Evolutionary conservation across 2,797 vertebrate genomes (phyloP), one percentile per base, ranked within the genome.

Genomic region (Bufotes viridis): DNA sequence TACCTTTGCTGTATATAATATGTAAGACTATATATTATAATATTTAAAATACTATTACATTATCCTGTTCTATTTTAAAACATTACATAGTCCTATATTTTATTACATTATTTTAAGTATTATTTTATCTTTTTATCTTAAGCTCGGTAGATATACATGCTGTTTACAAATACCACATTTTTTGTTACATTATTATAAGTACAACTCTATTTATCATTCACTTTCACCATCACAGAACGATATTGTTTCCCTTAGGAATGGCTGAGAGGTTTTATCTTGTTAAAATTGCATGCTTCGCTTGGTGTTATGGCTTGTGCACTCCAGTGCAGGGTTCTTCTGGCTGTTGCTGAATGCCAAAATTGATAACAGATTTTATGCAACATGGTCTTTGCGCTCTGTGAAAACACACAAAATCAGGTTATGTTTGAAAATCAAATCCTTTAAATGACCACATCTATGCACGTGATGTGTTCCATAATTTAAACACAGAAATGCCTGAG

Each of bases 391-490:
- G 29, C 70, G 63, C 22, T 34, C 22, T 60, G 34, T 69, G 58
- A 67, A 85, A 78, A 80, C 65, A 55, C 74, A 70, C 85, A 58
- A 75, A 67, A 87, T 26, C 29, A 34, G 78, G 76, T 80, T 86
- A 55, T 80, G 49, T 74, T 34, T 42, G 26, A 58, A 87, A 85
- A 81, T 87, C 51, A 72, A 82, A 82, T 87, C 51, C 53, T 74
- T 53, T 42, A 87, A 83, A 83, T 83, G 51, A 34, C 72, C 79
- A 60, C 11, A 65, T 87, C 80, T 29, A 65, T 78, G 63, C 57
- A 87, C n/a, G 76, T 87, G 57, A 87, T 82, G 78, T 87, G 57
- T 61, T 87, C 86, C 80, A 87, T 76, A 78, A 76, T 87, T 82
- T 70, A 82, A 75, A 82, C 57, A 76, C 3, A 14, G 24, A 51